Base-by-base conservation (phyloP, 2,888 invertebrate species). In the Acronicta psi region DNA sequence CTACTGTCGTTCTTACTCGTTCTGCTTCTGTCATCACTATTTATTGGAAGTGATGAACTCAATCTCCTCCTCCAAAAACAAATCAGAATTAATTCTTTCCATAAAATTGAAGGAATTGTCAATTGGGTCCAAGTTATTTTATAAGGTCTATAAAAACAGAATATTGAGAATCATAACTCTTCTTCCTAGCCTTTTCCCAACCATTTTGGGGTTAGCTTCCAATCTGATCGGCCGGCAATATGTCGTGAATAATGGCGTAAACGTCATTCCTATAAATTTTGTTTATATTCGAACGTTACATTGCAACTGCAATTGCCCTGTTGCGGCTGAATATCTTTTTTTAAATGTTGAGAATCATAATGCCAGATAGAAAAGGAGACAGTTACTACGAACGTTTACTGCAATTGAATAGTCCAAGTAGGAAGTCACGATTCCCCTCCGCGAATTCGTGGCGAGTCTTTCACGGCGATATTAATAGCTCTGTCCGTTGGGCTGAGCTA, bases 391-490 rank as follows among this genome's bases (percentile, higher is more conserved):
- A 63, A 14, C 66, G 43, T 69, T 71, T 61, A 56, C 42, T 57
- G 56, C 76, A 74, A 77, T 77, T 71, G 72, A 72, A 64, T 55
- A 62, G 53, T 49, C 49, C 34, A 53, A 60, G 37, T 41, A 75
- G 77, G 77, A 75, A 75, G 75, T 73, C 73, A 71, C 75, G 67
- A 66, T 42, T 49, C 57, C 59, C 58, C 56, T 60, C 31, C 36
- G 66, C 38, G 38, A 62, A 61, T 56, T 62, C 49, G 53, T 42
- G 54, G 54, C 43, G 40, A 43, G 40, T 59, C 59, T 68, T 70
- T 62, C 41, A 45, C 47, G 18, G 17, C 16, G 38, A 23, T 59
- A 66, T 59, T 66, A 68, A 57, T 74, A 64, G 67, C 46, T 37
- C 38, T 69, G 53, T 51, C 58, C 49, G 65, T 66, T 62, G 43